Conservation (phyloP, 2,113 vertebrate genomes). For the Rhynchomys soricoides region DNA sequence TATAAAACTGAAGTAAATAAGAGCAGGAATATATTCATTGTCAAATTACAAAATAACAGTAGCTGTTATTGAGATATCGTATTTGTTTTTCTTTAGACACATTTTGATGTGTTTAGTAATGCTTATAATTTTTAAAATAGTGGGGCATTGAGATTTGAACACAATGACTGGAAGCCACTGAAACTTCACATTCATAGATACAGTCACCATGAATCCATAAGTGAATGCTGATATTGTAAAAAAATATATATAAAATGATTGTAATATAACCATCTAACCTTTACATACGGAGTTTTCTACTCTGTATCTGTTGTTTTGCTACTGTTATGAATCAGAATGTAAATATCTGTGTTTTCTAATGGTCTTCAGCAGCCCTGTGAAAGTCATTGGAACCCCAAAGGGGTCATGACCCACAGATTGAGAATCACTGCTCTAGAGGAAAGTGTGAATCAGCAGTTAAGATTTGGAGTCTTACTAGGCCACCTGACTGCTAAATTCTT, state of each 20-base stretch:
- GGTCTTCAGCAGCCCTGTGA: neutral
- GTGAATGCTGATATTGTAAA: slow-evolving; percentile 84
- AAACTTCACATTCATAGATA: slow-evolving; percentile 83
- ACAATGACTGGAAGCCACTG: slow-evolving; percentile 81
- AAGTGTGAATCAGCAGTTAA: neutral
- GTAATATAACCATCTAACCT: slow-evolving; percentile 81
- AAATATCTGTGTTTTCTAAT: neutral
- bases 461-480: neutral
- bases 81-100: slow-evolving; percentile 78
- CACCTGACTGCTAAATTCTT: neutral
- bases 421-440: neutral
- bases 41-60: slow-evolving; percentile 82
- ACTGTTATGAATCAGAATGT: neutral
- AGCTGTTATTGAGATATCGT: slow-evolving; percentile 71
- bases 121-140: slow-evolving; percentile 80
- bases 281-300: slow-evolving; percentile 70
- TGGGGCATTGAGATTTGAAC: slow-evolving; percentile 80
- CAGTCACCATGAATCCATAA: slow-evolving; percentile 79
- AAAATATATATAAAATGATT: slow-evolving; percentile 83
- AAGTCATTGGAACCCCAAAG: rapidly evolving
- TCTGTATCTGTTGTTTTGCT: neutral
- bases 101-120: slow-evolving; percentile 73
- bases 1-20: slow-evolving; percentile 78
- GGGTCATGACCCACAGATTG: neutral
- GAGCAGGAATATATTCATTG: slow-evolving; percentile 76